Percentiles rank a stretch among this genome's conserved stretches.
Conservation (phyloP, 2,113 vertebrate species). For the Spermophilus dauricus region DNA sequence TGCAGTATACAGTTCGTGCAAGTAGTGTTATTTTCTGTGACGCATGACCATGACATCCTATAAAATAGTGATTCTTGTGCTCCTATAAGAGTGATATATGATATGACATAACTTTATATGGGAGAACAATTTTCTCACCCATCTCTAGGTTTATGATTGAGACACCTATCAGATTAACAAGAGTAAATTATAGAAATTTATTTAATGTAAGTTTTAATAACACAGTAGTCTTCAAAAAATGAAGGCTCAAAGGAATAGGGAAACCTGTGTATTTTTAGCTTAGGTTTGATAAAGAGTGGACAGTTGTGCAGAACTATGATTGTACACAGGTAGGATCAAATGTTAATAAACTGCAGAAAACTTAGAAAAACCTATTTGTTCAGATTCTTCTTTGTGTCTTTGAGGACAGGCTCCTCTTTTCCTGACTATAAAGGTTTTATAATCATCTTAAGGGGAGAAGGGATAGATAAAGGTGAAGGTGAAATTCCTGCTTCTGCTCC, state of each 20-base stretch:
- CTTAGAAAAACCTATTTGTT: not conserved
- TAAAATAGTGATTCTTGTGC: not conserved
- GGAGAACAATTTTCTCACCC: not conserved
- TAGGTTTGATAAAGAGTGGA: not conserved
- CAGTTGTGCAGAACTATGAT: not conserved
- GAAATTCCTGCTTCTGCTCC: not conserved
- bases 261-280: not conserved
- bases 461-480: not conserved
- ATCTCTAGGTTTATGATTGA: not conserved
- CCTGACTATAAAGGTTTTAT: not conserved
- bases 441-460: not conserved
- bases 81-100: not conserved
- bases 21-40: constrained; percentile 13
- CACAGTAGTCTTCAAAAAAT: not conserved
- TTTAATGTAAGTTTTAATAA: not conserved
- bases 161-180: not conserved
- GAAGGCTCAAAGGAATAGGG: not conserved
- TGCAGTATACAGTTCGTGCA: not conserved
- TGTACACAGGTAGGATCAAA: not conserved
- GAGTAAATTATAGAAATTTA: not conserved
- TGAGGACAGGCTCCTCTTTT: not conserved
- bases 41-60: not conserved
- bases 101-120: not conserved
- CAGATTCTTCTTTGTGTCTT: not conserved
- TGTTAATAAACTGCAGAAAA: not conserved